phyloP scores from a whole-genome alignment of 92 coral and sea anemone species.

The Porites rus region DNA sequence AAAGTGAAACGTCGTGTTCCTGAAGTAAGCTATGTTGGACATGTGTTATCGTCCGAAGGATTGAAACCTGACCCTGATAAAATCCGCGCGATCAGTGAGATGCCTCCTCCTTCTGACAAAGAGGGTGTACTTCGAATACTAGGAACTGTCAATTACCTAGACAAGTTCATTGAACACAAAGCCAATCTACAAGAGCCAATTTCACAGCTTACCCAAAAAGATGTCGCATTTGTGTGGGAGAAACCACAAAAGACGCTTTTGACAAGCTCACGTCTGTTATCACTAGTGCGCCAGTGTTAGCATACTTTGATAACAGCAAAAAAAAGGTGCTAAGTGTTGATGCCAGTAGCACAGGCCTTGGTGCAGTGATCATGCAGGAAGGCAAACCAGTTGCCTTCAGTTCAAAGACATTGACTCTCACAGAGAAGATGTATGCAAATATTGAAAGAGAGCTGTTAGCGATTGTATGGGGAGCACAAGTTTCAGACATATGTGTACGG shows the following conservation, averaged over 20 bases:
- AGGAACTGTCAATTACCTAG: constrained; percentile 38
- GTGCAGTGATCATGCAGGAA: too few species aligned
- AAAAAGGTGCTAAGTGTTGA: too few species aligned
- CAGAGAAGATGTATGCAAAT: constrained; percentile 48
- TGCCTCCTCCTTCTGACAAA: constrained; percentile 65
- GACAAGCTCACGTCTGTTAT: constrained; percentile 45
- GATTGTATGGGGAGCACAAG: constrained; percentile 52
- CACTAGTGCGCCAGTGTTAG: constrained; percentile 51
- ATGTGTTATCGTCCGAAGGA: constrained; percentile 36
- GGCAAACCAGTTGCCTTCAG: too few species aligned
- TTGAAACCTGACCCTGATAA: constrained; percentile 56
- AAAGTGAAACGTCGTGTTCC: constrained; percentile 36
- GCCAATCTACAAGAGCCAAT: constrained; percentile 54
- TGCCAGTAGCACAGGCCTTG: too few species aligned
- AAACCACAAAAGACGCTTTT: constrained; percentile 58
- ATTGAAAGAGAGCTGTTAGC: constrained; percentile 58
- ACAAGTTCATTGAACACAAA: constrained; percentile 63
- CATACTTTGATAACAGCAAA: background rate
- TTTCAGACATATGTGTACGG: constrained; percentile 62
- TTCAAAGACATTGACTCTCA: constrained; percentile 34
- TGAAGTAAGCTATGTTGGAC: constrained; percentile 30
- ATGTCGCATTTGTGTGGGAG: constrained; percentile 61
- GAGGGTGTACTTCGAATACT: constrained; percentile 46
- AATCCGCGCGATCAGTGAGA: constrained; percentile 43
- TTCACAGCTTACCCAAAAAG: constrained; percentile 52